Conservation (phyloP, 2,113 vertebrate species). For the Ursus arctos region DNA sequence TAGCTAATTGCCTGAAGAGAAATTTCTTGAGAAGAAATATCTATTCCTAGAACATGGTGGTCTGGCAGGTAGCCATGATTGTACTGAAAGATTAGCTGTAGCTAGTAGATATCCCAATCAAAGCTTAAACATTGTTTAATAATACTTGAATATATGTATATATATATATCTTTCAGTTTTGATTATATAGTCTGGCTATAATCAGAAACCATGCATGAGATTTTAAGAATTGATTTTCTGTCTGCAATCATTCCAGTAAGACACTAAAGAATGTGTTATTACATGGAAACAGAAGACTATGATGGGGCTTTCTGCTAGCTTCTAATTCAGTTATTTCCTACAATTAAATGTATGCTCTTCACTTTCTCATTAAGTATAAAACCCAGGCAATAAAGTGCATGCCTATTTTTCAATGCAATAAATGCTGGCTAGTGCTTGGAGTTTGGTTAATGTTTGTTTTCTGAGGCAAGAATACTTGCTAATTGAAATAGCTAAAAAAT, state of each 20-base stretch:
- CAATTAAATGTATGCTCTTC: conserved; percentile 47
- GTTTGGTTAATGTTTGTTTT: conserved; percentile 60
- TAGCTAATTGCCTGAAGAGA: conserved; percentile 58
- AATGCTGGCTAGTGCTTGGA: not conserved
- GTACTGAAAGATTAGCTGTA: conserved; percentile 50
- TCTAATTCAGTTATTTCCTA: conserved; percentile 70
- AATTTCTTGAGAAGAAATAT: conserved; percentile 61
- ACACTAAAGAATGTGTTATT: conserved; percentile 35
- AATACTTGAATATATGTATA: conserved; percentile 43
- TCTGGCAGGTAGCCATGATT: conserved; percentile 53
- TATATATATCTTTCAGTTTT: conserved; percentile 70
- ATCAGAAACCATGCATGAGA: not conserved
- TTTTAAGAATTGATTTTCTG: conserved; percentile 62
- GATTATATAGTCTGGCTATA: conserved; percentile 25
- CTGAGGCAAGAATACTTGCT: conserved; percentile 22
- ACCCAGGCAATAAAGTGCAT: not conserved
- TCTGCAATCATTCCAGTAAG: conserved; percentile 52
- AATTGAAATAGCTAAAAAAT: conserved; percentile 63
- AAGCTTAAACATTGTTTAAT: conserved; percentile 72
- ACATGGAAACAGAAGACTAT: conserved; percentile 54
- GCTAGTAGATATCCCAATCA: conserved; percentile 48
- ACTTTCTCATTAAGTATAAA: conserved; percentile 36
- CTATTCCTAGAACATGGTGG: conserved; percentile 55
- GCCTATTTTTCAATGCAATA: conserved; percentile 38
- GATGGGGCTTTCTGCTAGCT: conserved; percentile 19